Evolutionary conservation across 2,888 invertebrate genomes (phyloP).

Genomic region (Allolobophora icterica): DNA sequence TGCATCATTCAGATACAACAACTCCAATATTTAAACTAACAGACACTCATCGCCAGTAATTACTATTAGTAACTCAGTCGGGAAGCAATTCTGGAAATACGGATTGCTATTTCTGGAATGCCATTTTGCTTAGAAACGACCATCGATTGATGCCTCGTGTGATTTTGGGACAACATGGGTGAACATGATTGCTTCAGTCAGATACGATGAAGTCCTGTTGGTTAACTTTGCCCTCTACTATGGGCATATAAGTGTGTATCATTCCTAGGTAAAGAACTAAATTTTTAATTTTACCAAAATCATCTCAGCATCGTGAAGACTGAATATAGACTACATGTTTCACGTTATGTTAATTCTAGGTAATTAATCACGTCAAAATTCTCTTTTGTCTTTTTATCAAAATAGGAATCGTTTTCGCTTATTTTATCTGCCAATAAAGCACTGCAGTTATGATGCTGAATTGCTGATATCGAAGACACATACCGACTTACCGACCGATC

Average conservation of each 20-base stretch:
- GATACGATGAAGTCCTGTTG: neutral
- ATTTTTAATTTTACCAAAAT: neutral
- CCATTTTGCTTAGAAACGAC: neutral
- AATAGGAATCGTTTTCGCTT: neutral
- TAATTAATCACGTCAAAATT: neutral
- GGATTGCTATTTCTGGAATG: neutral
- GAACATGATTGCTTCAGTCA: neutral
- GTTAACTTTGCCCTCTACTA: no score
- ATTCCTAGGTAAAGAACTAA: no score
- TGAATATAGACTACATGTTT: neutral
- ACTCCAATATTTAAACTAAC: neutral
- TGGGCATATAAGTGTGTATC: no score
- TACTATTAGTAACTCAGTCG: no score
- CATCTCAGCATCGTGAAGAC: neutral
- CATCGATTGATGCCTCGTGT: neutral
- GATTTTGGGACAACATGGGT: neutral
- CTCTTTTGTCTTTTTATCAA: neutral
- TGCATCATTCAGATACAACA: slow-evolving; percentile 41
- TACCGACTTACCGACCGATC: neutral
- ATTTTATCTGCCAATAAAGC: no score
- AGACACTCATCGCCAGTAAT: no score
- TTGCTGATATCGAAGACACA: no score
- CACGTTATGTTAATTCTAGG: neutral
- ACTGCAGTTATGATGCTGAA: no score
- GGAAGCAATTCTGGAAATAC: neutral